Conservation (phyloP, 2,888 invertebrate species). For the Microplitis manilae region DNA sequence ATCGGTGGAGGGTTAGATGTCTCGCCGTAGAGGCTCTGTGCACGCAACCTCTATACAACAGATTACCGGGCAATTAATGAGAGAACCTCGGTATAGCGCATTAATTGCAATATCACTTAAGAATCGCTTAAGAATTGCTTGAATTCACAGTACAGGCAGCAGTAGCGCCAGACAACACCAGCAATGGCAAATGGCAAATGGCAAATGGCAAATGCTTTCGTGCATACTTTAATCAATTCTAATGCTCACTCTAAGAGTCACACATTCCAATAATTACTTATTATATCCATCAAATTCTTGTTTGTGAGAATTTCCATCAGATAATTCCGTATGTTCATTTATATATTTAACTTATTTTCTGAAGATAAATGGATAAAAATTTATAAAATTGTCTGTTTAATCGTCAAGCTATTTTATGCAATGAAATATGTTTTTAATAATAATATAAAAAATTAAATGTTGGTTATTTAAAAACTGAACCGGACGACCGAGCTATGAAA, state of each 20-base stretch:
- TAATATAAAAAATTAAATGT: constrained; percentile 6
- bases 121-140: not conserved
- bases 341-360: too few relatives aligned
- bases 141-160: constrained; percentile 3
- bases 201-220: constrained; percentile 17
- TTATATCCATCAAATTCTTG: constrained; percentile 20
- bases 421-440: not conserved
- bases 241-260: not conserved
- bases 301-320: constrained; percentile 53
- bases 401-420: not conserved
- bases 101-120: constrained; percentile 54
- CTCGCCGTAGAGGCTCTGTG: constrained; percentile 39
- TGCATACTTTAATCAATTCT: constrained; percentile 14
- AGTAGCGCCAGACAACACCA: not conserved
- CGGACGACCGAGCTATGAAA: constrained; percentile 1
- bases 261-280: constrained; percentile 11
- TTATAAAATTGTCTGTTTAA: not conserved
- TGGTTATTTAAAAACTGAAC: constrained; percentile 16
- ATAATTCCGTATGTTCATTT: constrained; percentile 10
- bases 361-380: not conserved
- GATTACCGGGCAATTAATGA: constrained; percentile 60
- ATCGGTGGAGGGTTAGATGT: too few relatives aligned
- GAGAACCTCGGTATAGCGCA: constrained; percentile 50
- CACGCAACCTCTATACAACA: constrained; percentile 52
- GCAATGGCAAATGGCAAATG: constrained; percentile 19